These are phyloP conservation scores for Entomobrya multifasciata DNA, from an alignment of 2,888 invertebrate species.

Conservation along the genomic window DNA sequence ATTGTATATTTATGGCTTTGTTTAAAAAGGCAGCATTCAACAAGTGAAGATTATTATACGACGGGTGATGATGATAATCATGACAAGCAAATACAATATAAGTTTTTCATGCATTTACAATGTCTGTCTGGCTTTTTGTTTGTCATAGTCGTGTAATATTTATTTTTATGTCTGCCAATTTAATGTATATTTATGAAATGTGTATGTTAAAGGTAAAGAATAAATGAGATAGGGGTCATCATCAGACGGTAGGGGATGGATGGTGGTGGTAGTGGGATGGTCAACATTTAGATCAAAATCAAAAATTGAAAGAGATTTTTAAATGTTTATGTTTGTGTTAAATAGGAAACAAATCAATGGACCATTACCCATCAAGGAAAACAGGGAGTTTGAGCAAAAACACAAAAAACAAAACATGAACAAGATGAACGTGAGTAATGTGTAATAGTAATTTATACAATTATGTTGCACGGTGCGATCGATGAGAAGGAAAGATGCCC, in stretches of 20 bases:
- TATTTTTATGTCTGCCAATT: conserved; percentile 27
- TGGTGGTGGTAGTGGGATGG: neutral
- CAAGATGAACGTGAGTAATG: neutral
- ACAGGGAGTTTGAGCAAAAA: neutral
- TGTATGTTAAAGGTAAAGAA: conserved; percentile 37
- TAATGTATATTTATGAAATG: conserved; percentile 47
- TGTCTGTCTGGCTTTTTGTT: neutral
- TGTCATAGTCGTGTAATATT: neutral
- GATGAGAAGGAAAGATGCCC: conserved; percentile 46
- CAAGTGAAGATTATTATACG: neutral
- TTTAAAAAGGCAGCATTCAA: neutral
- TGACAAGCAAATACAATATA: conserved; percentile 39
- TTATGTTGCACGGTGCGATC: neutral
- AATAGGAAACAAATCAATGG: neutral
- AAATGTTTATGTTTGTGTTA: too few species aligned
- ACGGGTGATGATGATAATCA: conserved; percentile 5
- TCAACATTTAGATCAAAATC: conserved; percentile 21
- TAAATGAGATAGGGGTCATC: conserved; percentile 12
- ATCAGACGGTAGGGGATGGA: neutral
- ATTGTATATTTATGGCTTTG: neutral
- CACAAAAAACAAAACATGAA: neutral
- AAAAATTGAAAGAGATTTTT: neutral
- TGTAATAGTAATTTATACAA: neutral
- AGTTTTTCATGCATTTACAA: neutral
- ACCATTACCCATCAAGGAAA: neutral